These are phyloP conservation scores for Chaetogeoica ovagalla DNA, from an alignment of 2,888 invertebrate genomes.

Conservation along the genomic window DNA sequence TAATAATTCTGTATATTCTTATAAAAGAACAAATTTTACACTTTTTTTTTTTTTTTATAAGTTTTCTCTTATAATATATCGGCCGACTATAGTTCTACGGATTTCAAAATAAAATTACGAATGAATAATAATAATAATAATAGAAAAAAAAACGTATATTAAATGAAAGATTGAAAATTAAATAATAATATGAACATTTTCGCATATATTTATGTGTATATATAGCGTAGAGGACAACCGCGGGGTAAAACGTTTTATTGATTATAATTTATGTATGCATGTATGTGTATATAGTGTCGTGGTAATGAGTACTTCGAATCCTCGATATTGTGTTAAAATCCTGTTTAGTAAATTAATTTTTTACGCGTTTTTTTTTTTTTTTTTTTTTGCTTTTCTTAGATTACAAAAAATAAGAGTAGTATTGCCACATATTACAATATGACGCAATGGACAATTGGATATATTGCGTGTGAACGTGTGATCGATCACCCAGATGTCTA, in stretches of 20 bases:
- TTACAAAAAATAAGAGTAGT: slow-evolving; percentile 32
- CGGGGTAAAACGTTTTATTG: slow-evolving; percentile 18
- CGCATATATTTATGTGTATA: background rate
- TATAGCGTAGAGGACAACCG: slow-evolving; percentile 13
- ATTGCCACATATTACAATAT: slow-evolving; percentile 4
- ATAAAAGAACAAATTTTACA: background rate
- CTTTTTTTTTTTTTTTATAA: background rate
- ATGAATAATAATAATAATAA: too few species aligned
- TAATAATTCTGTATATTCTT: background rate
- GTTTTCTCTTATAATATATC: background rate
- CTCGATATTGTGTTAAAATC: slow-evolving; percentile 7
- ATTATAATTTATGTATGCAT: slow-evolving; percentile 24
- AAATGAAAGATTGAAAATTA: background rate
- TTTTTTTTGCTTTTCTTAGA: slow-evolving; percentile 27
- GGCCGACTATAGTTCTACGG: background rate
- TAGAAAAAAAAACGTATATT: background rate
- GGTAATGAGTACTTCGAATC: slow-evolving; percentile 8
- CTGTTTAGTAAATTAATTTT: slow-evolving; percentile 32
- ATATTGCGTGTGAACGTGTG: slow-evolving; percentile 22
- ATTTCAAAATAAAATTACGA: slow-evolving; percentile 7
- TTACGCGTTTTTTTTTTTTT: slow-evolving; percentile 26
- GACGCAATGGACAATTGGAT: slow-evolving; percentile 26
- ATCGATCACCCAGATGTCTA: slow-evolving; percentile 49
- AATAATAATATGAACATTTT: slow-evolving; percentile 11
- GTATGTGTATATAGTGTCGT: too few species aligned